Evolutionary conservation across 2,797 vertebrate species (phyloP).

Genomic region (Epinephelus malabaricus): DNA sequence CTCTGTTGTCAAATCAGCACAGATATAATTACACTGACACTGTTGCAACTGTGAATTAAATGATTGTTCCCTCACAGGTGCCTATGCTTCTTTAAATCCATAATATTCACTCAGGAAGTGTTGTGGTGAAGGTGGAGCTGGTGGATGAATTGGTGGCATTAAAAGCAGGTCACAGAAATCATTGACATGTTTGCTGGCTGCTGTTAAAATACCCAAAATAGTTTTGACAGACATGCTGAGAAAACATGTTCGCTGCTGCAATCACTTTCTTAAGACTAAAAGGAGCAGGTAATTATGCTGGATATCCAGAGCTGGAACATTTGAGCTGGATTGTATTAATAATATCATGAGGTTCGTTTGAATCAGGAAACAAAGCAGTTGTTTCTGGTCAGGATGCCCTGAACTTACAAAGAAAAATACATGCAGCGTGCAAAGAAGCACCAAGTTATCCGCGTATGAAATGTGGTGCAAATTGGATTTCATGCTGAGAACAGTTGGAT

Average conservation of each 20-base stretch:
- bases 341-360: conserved; percentile 9
- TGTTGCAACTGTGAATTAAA: conserved; percentile 48
- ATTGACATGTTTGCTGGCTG: conserved; percentile 27
- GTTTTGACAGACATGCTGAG: conserved; percentile 34
- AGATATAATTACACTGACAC: conserved; percentile 60
- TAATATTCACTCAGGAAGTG: conserved; percentile 17
- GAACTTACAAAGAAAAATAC: conserved; percentile 32
- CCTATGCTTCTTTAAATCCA: conserved; percentile 40
- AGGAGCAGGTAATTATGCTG: conserved; percentile 23
- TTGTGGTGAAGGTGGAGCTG: conserved; percentile 13
- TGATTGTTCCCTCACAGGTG: conserved; percentile 34
- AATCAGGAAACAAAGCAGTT: conserved; percentile 38
- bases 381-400: conserved; percentile 22
- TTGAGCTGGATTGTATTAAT: conserved; percentile 11
- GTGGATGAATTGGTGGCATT: conserved; percentile 29
- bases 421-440: conserved; percentile 16
- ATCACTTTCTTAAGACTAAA: conserved; percentile 30
- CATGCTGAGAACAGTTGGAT: conserved; percentile 49
- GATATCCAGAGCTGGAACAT: conserved; percentile 13
- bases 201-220: conserved; percentile 34
- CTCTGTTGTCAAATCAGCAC: conserved; percentile 62
- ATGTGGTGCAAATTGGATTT: conserved; percentile 60
- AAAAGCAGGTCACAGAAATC: conserved; percentile 36
- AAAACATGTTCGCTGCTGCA: conserved; percentile 29
- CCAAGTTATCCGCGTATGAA: conserved; percentile 11